These are phyloP conservation scores for Acyrthosiphon pisum DNA, from an alignment of 1,140 invertebrate species.

Conservation along the genomic window DNA sequence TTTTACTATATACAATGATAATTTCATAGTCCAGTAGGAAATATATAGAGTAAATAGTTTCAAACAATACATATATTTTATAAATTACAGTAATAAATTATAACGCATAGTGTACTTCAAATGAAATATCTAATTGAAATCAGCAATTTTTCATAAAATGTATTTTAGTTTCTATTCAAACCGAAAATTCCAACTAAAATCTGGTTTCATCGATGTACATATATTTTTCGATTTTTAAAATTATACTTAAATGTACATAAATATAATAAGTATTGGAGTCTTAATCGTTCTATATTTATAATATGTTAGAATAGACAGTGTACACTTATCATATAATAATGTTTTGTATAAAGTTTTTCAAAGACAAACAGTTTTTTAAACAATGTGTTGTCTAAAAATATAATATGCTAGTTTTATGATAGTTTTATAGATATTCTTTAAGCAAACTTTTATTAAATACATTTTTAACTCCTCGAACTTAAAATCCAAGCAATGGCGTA, in stretches of 20 bases:
- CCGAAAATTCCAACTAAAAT: background rate
- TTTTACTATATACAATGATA: background rate
- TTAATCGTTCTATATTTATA: background rate
- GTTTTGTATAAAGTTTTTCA: background rate
- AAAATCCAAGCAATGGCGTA: background rate
- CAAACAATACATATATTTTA: background rate
- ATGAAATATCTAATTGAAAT: background rate
- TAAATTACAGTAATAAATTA: background rate
- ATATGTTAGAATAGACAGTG: background rate
- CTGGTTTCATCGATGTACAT: background rate
- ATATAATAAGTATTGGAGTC: background rate
- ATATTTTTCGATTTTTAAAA: background rate
- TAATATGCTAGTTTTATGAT: background rate
- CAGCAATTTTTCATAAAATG: background rate
- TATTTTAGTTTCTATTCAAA: background rate
- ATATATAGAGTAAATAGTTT: slow-evolving; percentile 13
- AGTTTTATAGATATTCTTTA: background rate
- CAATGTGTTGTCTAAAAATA: background rate
- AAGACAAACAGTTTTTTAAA: background rate
- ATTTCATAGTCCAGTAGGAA: background rate
- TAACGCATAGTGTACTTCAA: background rate
- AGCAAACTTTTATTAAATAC: background rate
- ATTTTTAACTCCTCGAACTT: background rate
- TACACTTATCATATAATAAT: background rate
- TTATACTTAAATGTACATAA: background rate